Percentiles rank a stretch among this genome's conserved stretches.
These are phyloP conservation scores for Aegotheles bennettii DNA, from an alignment of 2,113 vertebrate species.

Conservation along the genomic window DNA sequence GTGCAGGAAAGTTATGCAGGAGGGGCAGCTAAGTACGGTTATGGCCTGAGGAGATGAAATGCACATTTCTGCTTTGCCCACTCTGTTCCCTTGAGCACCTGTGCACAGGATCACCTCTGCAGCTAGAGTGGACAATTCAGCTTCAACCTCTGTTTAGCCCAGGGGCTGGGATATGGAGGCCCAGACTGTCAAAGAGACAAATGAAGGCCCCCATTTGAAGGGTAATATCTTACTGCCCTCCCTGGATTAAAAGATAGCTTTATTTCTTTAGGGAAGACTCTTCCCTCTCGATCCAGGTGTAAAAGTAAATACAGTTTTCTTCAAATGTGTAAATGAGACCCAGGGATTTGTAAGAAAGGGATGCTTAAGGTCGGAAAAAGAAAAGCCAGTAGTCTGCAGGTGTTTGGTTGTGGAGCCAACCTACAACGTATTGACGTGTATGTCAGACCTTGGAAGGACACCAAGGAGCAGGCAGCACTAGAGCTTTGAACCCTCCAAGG, in stretches of 20 bases:
- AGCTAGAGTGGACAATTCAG: background rate
- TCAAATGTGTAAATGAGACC: background rate
- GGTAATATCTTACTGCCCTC: background rate
- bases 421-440: background rate
- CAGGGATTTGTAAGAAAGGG: background rate
- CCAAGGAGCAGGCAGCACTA: background rate
- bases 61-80: background rate
- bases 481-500: background rate
- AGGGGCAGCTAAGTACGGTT: background rate
- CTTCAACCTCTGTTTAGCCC: background rate
- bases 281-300: background rate
- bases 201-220: background rate
- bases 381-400: background rate
- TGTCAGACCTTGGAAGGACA: background rate
- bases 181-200: background rate
- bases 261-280: background rate
- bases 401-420: background rate
- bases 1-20: background rate
- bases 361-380: background rate
- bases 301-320: background rate
- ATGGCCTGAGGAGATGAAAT: background rate
- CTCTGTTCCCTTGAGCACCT: background rate
- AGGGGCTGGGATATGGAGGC: rapidly evolving
- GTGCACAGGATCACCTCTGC: background rate
- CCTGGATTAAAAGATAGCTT: background rate